Base-by-base conservation (phyloP, 2,888 invertebrate genomes). In the Ernsta delagoae region DNA sequence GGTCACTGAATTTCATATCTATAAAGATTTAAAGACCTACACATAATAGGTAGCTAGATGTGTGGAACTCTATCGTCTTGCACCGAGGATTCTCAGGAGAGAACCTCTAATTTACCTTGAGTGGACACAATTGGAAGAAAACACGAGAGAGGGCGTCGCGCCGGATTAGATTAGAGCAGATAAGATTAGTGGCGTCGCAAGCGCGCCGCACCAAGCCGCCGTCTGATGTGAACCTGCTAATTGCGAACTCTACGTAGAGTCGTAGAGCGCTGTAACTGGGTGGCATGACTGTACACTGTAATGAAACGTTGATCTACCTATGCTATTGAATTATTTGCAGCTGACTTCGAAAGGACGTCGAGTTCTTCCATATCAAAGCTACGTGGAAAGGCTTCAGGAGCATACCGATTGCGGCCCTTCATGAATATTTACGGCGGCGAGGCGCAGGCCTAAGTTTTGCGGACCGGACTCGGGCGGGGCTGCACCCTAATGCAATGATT, bases 401-500 rank as follows among this genome's bases (percentile, higher is more conserved):
- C 77, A 76, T 43, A 43, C 61, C 57, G 48, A 77, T 82, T 78
- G 79, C 76, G 81, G 83, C 76, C 78, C 77, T 81, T 79, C 79
- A 84, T 85, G 86, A 87, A 87, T 86, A 86, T 86, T 84, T 80
- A 84, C 81, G 73, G 79, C 72, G 70, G 75, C 76, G 77, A 79
- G 78, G 77, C 76, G 78, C 79, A 79, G 78, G 75, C 54, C 75
- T 75, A 81, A 83, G 86, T 84, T 87, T 88, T 79, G 82, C 86
- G 81, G 86, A 81, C 84, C 81, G 88, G 86, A 87, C 87, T 86
- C 88, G 87, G 90, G 88, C 89, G 89, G 90, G 89, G 90, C 92
- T 92, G 92, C 92, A 92, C 92, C 92, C 92, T 91, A 93, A 91
- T 92, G 92, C 92, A 92, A 92, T 92, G 92, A 92, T 93, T 93